These are phyloP conservation scores for Alectoris magna DNA, from an alignment of 2,797 vertebrate genomes.

Conservation along the genomic window DNA sequence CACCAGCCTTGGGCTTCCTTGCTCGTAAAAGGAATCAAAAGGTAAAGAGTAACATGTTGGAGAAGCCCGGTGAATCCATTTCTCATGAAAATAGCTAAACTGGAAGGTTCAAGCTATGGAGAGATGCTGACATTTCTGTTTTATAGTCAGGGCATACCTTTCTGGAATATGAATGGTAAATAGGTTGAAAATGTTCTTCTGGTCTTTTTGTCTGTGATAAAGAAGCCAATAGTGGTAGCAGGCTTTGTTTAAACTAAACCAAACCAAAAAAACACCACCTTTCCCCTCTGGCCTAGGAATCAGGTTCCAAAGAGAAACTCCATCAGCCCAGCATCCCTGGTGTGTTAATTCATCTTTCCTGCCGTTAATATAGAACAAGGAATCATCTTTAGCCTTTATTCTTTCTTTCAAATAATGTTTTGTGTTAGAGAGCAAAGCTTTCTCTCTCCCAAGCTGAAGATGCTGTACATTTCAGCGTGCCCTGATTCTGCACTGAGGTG, in stretches of 20 bases:
- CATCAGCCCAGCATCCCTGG: background rate
- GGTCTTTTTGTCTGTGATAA: background rate
- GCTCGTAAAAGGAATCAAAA: constrained; percentile 92
- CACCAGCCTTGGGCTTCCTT: constrained; percentile 98
- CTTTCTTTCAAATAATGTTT: background rate
- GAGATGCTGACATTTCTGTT: background rate
- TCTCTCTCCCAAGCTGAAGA: background rate
- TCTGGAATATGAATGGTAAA: background rate
- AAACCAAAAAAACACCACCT: background rate
- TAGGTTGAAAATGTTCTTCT: background rate
- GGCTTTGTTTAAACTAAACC: background rate
- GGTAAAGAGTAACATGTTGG: constrained; percentile 74
- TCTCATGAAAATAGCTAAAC: background rate
- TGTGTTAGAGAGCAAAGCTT: background rate
- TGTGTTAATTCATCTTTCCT: background rate
- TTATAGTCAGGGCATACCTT: fast-evolving
- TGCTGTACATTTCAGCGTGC: background rate
- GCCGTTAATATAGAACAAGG: background rate
- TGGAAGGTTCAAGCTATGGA: background rate
- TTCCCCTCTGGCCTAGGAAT: background rate
- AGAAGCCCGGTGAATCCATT: background rate
- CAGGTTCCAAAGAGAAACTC: background rate
- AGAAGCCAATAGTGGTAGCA: background rate
- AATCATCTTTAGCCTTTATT: background rate
- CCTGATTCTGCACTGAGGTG: background rate